Evolutionary conservation across 2,797 vertebrate species (phyloP).

Genomic region (Tachyglossus aculeatus): DNA sequence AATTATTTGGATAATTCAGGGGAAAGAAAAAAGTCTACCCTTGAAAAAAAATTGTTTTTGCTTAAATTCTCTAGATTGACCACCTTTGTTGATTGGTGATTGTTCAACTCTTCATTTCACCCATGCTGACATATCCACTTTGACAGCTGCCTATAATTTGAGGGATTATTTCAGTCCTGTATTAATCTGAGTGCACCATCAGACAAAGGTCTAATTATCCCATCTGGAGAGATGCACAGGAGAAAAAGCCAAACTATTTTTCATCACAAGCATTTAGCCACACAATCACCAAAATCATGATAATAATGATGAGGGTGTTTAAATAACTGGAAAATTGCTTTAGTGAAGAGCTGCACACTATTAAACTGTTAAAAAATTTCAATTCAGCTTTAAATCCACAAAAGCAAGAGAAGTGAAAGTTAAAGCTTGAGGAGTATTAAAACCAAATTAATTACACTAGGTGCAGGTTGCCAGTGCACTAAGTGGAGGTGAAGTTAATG

Average conservation of each 20-base stretch:
- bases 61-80: too few relatives aligned
- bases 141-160: neutral
- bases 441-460: neutral
- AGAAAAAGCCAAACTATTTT: neutral
- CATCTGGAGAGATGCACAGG: neutral
- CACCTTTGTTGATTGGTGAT: too few relatives aligned
- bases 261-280: neutral
- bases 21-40: too few relatives aligned
- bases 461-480: too few relatives aligned
- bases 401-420: neutral
- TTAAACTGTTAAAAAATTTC: neutral
- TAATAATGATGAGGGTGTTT: neutral
- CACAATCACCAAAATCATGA: neutral
- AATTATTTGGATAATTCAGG: too few relatives aligned
- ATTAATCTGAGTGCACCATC: neutral
- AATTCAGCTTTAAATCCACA: neutral
- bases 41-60: too few relatives aligned
- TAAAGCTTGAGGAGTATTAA: neutral
- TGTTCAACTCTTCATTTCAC: too few relatives aligned
- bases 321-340: neutral
- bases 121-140: neutral
- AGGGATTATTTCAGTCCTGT: neutral
- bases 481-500: too few relatives aligned
- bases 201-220: neutral
- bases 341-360: neutral